Evolutionary conservation across 2,888 invertebrate genomes (phyloP).

Genomic region (Linnaemya vulpina): DNA sequence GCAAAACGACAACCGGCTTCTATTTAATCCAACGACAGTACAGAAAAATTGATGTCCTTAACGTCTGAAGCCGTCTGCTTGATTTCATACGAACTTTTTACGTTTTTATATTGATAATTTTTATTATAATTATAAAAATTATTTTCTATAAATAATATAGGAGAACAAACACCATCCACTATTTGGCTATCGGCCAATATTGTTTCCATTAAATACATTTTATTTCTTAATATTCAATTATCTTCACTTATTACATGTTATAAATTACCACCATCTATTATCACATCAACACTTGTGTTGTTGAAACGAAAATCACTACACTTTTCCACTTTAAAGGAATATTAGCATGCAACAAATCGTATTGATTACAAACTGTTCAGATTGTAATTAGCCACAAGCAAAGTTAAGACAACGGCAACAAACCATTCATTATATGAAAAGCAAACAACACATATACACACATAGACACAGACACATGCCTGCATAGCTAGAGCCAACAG

Average conservation of each 20-base stretch:
- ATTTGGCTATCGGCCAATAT: too few species aligned
- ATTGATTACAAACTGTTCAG: slow-evolving; percentile 71
- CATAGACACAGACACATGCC: slow-evolving; percentile 5
- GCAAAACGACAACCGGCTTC: too few species aligned
- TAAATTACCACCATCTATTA: slow-evolving; percentile 71
- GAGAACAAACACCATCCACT: too few species aligned
- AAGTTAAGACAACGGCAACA: slow-evolving; percentile 69
- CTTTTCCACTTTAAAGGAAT: slow-evolving; percentile 58
- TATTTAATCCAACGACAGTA: too few species aligned
- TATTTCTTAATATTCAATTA: slow-evolving; percentile 61
- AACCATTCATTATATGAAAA: slow-evolving; percentile 62
- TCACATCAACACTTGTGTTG: slow-evolving; percentile 69
- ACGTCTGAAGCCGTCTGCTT: too few species aligned
- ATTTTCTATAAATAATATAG: too few species aligned
- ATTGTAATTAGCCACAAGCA: slow-evolving; percentile 72
- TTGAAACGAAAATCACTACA: slow-evolving; percentile 63
- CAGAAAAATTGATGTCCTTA: too few species aligned
- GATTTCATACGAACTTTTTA: too few species aligned
- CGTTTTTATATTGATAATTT: too few species aligned
- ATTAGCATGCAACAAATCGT: slow-evolving; percentile 68
- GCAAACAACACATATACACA: neutral
- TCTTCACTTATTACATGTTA: slow-evolving; percentile 62
- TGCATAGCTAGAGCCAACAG: neutral
- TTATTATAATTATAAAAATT: too few species aligned
- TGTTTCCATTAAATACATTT: neutral